Base-by-base conservation (phyloP, 2,888 invertebrate species). In the Lagria hirta region DNA sequence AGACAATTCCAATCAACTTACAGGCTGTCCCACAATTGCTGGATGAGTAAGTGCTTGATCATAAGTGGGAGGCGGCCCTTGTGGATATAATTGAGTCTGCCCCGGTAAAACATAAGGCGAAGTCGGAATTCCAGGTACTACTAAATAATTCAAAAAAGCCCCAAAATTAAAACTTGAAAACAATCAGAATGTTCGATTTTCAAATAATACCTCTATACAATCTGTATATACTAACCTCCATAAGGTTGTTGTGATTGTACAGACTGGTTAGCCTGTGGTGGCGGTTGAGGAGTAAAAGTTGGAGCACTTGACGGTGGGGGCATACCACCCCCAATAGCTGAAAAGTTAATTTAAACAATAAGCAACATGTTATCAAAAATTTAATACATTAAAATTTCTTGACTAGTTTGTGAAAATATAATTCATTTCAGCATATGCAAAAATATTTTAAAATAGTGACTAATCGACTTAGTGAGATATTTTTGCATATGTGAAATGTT, bases 21-120 rank as follows among this genome's bases (percentile, higher is more conserved):
- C 74, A 50, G 72, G 74, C 62, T 74, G 73, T 15, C 73, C 73
- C 29, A 74, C 72, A 49, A 74, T 69, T 18, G 65, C 60, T 32
- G 78, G 78, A 70, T 79, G 79, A 43, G 79, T 77, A 58, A 81
- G 70, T 46, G 85, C 80, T 71, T 86, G 85, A 67, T 86, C 86
- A 61, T 86, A 86, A 2, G 79, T 75, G 18, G 80, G 79, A 8
- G 80, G 79, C 42, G 84, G 84, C 37, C 83, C 83, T 48, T 84
- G 84, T 6, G 75, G 84, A 69, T 80, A 80, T 28, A 80, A 71
- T 60, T 85, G 85, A 2, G 78, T 66, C 51, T 69, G 80, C 68
- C 68, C 79, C 67, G 69, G 73, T 45, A 73, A 62, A 55, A 74
- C 68, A 48, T 74, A 74, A 5, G 73, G 72, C 35, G 68, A 64